Base-by-base conservation (phyloP, 2,888 invertebrate genomes). In the Scrobipalpa costella region DNA sequence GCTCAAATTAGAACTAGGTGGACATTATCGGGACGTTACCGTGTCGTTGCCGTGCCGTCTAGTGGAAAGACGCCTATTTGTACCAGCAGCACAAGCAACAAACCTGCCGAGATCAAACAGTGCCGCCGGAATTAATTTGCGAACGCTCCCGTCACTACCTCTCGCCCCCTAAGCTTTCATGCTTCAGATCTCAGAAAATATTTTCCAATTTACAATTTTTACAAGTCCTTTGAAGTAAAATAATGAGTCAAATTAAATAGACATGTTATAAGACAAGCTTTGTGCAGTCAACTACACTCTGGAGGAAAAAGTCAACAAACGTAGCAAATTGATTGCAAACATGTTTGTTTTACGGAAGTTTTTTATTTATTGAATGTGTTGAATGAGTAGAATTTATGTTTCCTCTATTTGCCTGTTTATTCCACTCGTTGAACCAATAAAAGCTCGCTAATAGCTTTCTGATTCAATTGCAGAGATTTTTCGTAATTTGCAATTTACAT, bases 61-160 rank as follows among this genome's bases (percentile, higher is more conserved):
- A n/a, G n/a, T n/a, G n/a, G n/a, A n/a, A n/a, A n/a, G n/a, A n/a
- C n/a, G n/a, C n/a, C n/a, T 86, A 86, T 86, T 86, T 87, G 84
- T 81, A 80, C 79, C n/a, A 3, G 27, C 27, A 27, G 2, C 80
- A 80, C 81, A 80, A 80, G 81, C 81, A 78, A 87, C 85, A 88
- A 86, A 86, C 76, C 81, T 77, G 77, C 68, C 69, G 79, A 86
- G 84, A 87, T 88, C 88, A 88, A 88, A 88, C 84, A 79, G 74
- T 74, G 74, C 77, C 76, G 80, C 81, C 78, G 85, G 83, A 86
- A 87, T 88, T 87, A 86, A 88, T 88, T 87, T 86, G 79, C 79
- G 76, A 83, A 81, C 78, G 80, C 80, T 52, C 13, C 21, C 50
- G 9, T 19, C 21, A 52, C 50, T 84, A 82, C 83, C 83, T 81